Evolutionary conservation across 2,888 invertebrate genomes (phyloP).

Genomic region (Linnaemya tessellans): DNA sequence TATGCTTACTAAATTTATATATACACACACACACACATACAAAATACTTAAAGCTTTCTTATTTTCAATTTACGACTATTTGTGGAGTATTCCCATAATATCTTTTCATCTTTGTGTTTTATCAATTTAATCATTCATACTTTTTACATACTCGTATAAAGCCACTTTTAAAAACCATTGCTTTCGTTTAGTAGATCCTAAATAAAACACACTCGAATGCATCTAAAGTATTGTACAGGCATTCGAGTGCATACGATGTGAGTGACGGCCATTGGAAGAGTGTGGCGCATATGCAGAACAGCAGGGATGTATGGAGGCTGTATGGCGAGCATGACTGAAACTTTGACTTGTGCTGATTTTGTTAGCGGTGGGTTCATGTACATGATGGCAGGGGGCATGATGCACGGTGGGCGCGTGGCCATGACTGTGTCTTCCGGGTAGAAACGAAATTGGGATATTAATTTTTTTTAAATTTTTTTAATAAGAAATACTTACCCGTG

Average conservation of each 20-base stretch:
- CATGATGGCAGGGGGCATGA: slow-evolving; percentile 73
- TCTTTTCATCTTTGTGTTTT: slow-evolving; percentile 19
- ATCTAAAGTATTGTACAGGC: slow-evolving; percentile 81
- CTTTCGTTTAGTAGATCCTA: slow-evolving; percentile 51
- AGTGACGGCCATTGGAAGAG: slow-evolving; percentile 79
- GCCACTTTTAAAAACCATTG: slow-evolving; percentile 70
- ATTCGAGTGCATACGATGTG: slow-evolving; percentile 82
- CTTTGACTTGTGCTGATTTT: slow-evolving; percentile 82
- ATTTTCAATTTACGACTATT: slow-evolving; percentile 36
- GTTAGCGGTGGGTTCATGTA: slow-evolving; percentile 74
- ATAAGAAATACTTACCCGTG: slow-evolving; percentile 78
- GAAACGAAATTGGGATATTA: no score
- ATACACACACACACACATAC: slow-evolving; percentile 42
- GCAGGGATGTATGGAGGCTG: slow-evolving; percentile 81
- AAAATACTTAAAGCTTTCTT: slow-evolving; percentile 68
- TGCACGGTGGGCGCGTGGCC: slow-evolving; percentile 75
- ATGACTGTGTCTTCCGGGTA: slow-evolving; percentile 73
- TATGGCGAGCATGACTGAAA: slow-evolving; percentile 79
- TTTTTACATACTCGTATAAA: no score
- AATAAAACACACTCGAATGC: not conserved
- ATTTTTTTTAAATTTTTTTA: not conserved
- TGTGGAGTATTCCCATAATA: slow-evolving; percentile 47
- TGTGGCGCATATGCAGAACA: slow-evolving; percentile 80
- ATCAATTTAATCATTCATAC: slow-evolving; percentile 7
- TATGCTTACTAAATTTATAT: slow-evolving; percentile 41